Conservation (phyloP, 2,888 invertebrate genomes). For the Pachydiplax longipennis region DNA sequence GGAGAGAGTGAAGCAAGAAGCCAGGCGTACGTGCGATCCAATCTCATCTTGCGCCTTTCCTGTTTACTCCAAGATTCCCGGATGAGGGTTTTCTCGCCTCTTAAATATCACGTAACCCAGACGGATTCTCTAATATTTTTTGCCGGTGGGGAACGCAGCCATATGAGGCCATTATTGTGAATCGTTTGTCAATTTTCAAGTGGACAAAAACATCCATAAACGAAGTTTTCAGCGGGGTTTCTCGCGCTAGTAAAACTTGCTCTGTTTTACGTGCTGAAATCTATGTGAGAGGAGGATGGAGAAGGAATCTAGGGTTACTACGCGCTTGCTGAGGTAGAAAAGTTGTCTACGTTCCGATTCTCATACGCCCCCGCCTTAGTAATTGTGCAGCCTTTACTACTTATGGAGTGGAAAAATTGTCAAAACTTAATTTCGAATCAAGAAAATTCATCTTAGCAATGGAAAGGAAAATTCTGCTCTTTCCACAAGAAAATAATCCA, state of each 20-base stretch:
- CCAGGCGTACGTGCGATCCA: not conserved
- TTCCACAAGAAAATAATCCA: too few species aligned
- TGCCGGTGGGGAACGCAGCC: not conserved
- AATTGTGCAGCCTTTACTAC: too few species aligned
- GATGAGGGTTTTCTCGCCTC: conserved; percentile 7
- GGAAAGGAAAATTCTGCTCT: too few species aligned
- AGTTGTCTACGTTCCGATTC: too few species aligned
- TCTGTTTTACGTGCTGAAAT: too few species aligned
- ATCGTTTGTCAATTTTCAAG: conserved; percentile 33
- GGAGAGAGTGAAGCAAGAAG: conserved; percentile 29
- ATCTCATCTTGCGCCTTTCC: conserved; percentile 10
- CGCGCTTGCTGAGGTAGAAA: not conserved
- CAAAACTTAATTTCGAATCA: too few species aligned
- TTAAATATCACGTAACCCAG: conserved; percentile 18
- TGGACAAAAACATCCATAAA: conserved; percentile 16
- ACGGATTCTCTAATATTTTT: not conserved
- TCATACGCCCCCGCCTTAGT: too few species aligned
- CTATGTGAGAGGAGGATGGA: not conserved
- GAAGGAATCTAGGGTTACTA: not conserved
- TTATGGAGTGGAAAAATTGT: too few species aligned
- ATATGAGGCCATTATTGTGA: conserved; percentile 34
- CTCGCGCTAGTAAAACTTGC: too few species aligned
- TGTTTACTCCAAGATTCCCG: not conserved
- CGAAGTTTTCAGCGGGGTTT: not conserved
- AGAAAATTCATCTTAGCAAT: too few species aligned